Conservation (phyloP, 2,113 vertebrate genomes). For the Crotophaga sulcirostris region DNA sequence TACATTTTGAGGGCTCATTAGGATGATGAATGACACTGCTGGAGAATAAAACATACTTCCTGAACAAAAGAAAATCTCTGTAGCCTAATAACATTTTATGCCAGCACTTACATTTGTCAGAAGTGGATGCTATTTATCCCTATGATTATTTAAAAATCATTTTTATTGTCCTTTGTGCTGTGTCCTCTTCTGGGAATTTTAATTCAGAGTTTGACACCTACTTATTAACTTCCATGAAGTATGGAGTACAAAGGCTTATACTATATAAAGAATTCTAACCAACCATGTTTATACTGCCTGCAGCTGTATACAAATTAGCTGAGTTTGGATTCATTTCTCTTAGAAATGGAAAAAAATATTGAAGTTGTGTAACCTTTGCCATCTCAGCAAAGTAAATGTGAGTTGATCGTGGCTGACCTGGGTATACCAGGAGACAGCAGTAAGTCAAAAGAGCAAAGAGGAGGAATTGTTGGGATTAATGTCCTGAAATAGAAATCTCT, state of each 20-base stretch:
- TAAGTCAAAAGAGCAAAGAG: constrained; percentile 6
- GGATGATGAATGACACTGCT: constrained; percentile 79
- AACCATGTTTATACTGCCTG: constrained; percentile 77
- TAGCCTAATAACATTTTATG: constrained; percentile 85
- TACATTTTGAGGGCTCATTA: constrained; percentile 85
- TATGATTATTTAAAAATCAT: constrained; percentile 88
- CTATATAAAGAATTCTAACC: constrained; percentile 80
- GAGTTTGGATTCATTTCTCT: constrained; percentile 72
- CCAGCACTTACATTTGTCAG: constrained; percentile 84
- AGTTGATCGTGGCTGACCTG: not conserved
- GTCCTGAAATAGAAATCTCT: constrained; percentile 1
- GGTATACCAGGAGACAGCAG: not conserved
- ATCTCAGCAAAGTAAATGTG: not conserved
- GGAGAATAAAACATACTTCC: constrained; percentile 81
- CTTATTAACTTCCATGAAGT: constrained; percentile 85
- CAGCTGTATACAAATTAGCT: constrained; percentile 80
- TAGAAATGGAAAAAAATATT: constrained; percentile 46
- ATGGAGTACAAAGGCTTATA: constrained; percentile 76
- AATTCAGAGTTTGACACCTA: constrained; percentile 87
- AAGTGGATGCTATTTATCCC: constrained; percentile 84
- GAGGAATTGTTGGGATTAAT: constrained; percentile 32
- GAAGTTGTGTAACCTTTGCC: constrained; percentile 46
- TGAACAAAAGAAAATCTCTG: constrained; percentile 83
- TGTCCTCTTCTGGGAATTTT: constrained; percentile 84
- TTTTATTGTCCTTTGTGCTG: constrained; percentile 86